These are phyloP conservation scores for Escarpia spicata DNA, from an alignment of 2,888 invertebrate genomes.

Conservation along the genomic window DNA sequence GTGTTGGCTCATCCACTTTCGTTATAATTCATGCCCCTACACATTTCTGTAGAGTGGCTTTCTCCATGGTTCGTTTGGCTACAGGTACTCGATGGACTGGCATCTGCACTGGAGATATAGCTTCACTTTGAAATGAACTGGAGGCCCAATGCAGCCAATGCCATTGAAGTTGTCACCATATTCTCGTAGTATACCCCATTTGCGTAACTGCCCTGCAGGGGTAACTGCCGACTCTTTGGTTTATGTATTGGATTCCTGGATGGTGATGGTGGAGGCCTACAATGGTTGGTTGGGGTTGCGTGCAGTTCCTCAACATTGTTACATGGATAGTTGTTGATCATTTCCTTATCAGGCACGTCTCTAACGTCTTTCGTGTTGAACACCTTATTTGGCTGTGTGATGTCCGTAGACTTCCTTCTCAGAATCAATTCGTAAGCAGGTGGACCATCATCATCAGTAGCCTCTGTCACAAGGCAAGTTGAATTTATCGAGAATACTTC, in stretches of 20 bases:
- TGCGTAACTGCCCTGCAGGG: neutral
- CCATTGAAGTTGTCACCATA: conserved; percentile 21
- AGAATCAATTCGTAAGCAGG: neutral
- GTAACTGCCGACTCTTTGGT: neutral
- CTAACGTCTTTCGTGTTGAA: neutral
- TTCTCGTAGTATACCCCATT: neutral
- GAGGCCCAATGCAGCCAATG: conserved; percentile 23
- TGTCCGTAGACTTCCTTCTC: neutral
- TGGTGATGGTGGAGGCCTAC: neutral
- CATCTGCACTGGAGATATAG: conserved; percentile 18
- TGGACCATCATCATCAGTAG: neutral
- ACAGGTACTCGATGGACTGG: conserved; percentile 26
- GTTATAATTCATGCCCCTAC: conserved; percentile 17
- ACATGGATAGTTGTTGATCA: neutral
- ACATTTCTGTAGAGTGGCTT: neutral
- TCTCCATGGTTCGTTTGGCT: neutral
- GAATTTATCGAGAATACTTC: conserved; percentile 14
- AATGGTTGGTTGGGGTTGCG: neutral
- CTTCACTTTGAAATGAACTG: conserved; percentile 18
- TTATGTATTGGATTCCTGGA: neutral
- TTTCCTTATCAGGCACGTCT: neutral
- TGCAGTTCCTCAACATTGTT: no score
- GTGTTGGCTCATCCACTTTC: conserved; percentile 19
- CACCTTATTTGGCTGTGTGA: neutral
- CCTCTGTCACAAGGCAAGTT: no score